Percentiles rank a stretch among this genome's conserved stretches.
phyloP scores from a whole-genome alignment of 2,113 vertebrate species.

The Cinclus mexicanus region DNA sequence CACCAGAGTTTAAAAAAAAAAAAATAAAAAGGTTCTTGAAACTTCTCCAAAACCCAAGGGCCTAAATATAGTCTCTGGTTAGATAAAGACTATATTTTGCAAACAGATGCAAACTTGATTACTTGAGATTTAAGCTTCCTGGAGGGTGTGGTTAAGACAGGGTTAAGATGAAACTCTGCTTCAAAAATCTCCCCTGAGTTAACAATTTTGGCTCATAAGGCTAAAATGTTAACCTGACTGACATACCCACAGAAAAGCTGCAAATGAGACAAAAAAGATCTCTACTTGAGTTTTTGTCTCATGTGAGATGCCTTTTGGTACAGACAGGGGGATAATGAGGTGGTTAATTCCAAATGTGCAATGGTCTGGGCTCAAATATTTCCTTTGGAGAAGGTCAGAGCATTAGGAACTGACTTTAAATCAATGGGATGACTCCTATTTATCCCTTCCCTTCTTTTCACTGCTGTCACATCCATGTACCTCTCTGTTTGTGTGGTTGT shows the following conservation, averaged over 20 bases:
- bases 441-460: neutral
- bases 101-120: neutral
- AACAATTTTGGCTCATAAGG: neutral
- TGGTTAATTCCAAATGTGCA: neutral
- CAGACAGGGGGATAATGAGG: neutral
- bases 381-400: neutral
- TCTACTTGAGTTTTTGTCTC: neutral
- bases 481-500: rapidly evolving
- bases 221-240: neutral
- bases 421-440: neutral
- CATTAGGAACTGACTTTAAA: neutral
- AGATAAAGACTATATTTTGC: neutral
- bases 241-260: neutral
- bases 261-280: neutral
- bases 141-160: slow-evolving; percentile 19
- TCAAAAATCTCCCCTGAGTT: neutral
- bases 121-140: slow-evolving; percentile 12
- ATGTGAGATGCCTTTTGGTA: neutral
- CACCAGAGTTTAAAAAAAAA: neutral
- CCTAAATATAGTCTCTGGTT: neutral
- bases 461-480: neutral
- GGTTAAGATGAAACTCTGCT: neutral
- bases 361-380: neutral
- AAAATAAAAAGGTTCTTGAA: neutral
- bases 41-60: neutral